phyloP scores from a whole-genome alignment of 2,797 vertebrate species.

The Gallirallus australis region DNA sequence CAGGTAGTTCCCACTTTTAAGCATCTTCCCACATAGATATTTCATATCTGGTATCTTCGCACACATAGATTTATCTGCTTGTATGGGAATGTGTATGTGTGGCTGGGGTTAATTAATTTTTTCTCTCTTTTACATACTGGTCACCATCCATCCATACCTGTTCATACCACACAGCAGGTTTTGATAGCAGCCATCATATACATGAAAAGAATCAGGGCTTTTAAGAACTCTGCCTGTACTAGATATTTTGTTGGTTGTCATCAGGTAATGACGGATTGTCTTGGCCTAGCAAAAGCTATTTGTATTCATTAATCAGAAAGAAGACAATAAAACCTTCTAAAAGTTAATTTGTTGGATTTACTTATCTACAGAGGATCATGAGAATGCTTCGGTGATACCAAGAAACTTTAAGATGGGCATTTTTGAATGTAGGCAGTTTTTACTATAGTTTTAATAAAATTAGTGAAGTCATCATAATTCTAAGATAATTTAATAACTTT shows the following conservation, averaged over 20 bases:
- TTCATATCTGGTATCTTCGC: neutral
- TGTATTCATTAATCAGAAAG: neutral
- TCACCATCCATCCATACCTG: neutral
- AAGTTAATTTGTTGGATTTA: neutral
- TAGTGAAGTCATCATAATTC: neutral
- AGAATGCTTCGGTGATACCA: neutral
- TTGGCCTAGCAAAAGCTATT: neutral
- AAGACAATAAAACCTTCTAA: neutral
- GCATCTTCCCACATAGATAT: neutral
- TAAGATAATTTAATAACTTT: neutral
- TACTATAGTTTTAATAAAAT: neutral
- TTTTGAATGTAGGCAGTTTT: slow-evolving; percentile 1
- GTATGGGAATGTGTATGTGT: neutral
- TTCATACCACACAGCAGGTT: neutral
- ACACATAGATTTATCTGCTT: neutral
- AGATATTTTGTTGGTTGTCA: neutral
- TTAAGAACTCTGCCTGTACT: neutral
- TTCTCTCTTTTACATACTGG: neutral
- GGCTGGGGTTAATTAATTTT: neutral
- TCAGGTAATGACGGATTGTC: neutral
- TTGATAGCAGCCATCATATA: neutral
- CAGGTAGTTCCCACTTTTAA: neutral
- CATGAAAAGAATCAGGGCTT: neutral
- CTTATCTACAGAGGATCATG: neutral
- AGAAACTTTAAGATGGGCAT: neutral